Base-by-base conservation (phyloP, 2,888 invertebrate species). In the Archips crataeganus region DNA sequence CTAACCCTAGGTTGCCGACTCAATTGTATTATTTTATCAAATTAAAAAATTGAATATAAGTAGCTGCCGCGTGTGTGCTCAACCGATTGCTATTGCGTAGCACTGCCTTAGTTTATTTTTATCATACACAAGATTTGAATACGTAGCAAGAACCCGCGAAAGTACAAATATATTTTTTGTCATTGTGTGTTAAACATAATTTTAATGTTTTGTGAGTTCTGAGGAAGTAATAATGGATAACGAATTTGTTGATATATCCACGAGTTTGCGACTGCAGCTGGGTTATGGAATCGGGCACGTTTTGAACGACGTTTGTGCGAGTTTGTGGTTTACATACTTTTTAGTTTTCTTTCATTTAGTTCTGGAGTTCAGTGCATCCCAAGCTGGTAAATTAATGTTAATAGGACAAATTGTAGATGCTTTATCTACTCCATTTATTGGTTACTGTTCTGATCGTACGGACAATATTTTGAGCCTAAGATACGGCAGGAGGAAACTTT, bases 251-350 rank as follows among this genome's bases (percentile, higher is more conserved):
- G 92, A 92, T 75, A 90, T 93, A 83, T 93, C 94, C 15, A 93
- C 90, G 36, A 94, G 90, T 80, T 80, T 91, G 62, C 84, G 83
- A 63, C 83, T 94, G 34, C 94, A 94, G 80, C 76, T 97, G 23
- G 95, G 96, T 0, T 98, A 97, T 87, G 95, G 95, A 60, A 95
- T 98, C 67, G 98, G 99, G 0, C 98, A 99, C 90, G 96, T 98
- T 66, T 95, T 98, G 80, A 99, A 99, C 89, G 99, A 99, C 91
- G 95, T 99, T 59, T 98, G 98, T 90, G 98, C 98, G 23, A 97
- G 98, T 75, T 97, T 99, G 95, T 99, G 99, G 98, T 99, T 99
- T 90, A 97, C 97, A 1, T 99, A 99, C 89, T 95, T 98, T 63
- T 94, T 99, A 80, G 96, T 99, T 68, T 99, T 96, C 90, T 97